Evolutionary conservation across 2,797 vertebrate genomes (phyloP).

Genomic region (Coilia nasus): DNA sequence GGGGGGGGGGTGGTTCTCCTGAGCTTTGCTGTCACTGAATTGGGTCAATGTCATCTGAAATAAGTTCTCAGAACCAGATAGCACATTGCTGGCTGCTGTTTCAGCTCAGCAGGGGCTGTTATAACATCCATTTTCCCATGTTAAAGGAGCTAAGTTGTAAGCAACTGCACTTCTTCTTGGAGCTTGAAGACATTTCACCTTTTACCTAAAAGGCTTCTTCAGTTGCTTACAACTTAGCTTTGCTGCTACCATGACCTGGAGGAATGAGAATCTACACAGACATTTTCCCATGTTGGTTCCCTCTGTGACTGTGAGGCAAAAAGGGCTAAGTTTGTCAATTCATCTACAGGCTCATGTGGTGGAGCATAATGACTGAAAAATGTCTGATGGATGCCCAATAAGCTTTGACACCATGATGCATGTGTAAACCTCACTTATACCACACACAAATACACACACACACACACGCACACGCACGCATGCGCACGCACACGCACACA

Average conservation of each 20-base stretch:
- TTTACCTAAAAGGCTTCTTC: too few relatives aligned
- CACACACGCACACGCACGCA: background rate
- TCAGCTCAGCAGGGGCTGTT: background rate
- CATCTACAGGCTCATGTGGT: background rate
- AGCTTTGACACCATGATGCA: background rate
- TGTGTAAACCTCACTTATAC: conserved; percentile 1
- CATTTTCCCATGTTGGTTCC: background rate
- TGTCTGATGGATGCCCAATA: background rate
- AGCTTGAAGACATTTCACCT: too few relatives aligned
- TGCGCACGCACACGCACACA: background rate
- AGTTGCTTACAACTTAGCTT: too few relatives aligned
- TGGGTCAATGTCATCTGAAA: conserved; percentile 52
- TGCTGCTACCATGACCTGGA: too few relatives aligned
- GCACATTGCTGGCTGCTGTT: background rate
- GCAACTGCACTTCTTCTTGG: too few relatives aligned
- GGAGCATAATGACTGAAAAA: background rate
- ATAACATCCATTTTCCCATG: background rate
- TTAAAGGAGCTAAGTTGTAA: too few relatives aligned
- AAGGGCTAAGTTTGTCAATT: background rate
- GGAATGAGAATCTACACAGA: too few relatives aligned
- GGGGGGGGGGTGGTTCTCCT: conserved; percentile 24
- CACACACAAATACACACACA: too few relatives aligned
- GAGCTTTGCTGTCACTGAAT: conserved; percentile 40
- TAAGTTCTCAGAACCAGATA: conserved; percentile 33
- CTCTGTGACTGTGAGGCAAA: background rate